phyloP scores from a whole-genome alignment of 2,113 vertebrate species.

The Microtus ochrogaster region DNA sequence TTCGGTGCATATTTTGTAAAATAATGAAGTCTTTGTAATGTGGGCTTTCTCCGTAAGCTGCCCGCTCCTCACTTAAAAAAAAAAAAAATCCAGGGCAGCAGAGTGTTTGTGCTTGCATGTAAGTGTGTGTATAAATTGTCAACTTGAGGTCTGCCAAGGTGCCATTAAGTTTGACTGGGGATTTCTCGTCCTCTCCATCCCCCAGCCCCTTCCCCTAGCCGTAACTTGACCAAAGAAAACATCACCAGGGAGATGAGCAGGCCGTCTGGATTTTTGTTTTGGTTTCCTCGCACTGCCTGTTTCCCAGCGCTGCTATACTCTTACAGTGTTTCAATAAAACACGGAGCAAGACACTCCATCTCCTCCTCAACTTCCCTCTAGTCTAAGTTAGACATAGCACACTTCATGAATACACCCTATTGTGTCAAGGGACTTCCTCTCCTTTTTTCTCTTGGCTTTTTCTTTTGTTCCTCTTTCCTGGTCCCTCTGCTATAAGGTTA shows the following conservation, averaged over 20 bases:
- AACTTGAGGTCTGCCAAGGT: conserved; percentile 34
- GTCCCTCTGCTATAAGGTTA: neutral
- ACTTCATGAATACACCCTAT: neutral
- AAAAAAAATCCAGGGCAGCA: conserved; percentile 33
- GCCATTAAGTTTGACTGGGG: neutral
- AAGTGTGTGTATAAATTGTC: conserved; percentile 36
- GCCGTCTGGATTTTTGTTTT: neutral
- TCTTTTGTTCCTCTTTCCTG: neutral
- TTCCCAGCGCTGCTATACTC: neutral
- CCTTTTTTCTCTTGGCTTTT: neutral
- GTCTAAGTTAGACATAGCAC: neutral
- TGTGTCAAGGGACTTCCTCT: neutral
- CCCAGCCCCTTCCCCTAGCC: neutral
- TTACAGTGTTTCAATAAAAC: neutral
- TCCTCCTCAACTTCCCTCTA: neutral
- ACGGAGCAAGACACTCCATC: neutral
- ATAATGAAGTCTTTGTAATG: conserved; percentile 80
- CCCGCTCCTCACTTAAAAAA: conserved; percentile 53
- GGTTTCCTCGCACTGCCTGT: neutral
- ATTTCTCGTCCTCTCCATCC: neutral
- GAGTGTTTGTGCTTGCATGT: neutral
- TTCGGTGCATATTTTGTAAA: conserved; percentile 81
- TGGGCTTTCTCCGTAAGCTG: conserved; percentile 64
- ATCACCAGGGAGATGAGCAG: neutral
- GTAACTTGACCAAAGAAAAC: neutral